phyloP scores from a whole-genome alignment of 2,888 invertebrate species.

The Drosophila flavopinicola region DNA sequence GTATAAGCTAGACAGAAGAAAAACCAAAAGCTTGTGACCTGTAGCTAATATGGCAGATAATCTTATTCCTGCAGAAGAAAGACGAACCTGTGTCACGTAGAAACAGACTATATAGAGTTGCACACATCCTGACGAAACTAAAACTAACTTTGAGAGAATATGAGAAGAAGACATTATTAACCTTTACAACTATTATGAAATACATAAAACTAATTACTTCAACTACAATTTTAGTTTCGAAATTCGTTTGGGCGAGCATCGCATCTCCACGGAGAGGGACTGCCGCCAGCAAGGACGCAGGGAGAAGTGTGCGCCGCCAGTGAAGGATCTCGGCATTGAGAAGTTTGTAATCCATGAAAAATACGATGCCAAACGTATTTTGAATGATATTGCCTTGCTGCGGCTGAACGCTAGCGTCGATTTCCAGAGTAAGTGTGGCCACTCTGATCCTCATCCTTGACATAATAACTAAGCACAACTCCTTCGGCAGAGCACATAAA shows the following conservation, averaged over 20 bases:
- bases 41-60: no score
- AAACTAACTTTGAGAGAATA: background rate
- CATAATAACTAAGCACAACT: background rate
- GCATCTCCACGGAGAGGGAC: slow-evolving; percentile 66
- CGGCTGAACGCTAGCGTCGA: slow-evolving; percentile 60
- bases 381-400: slow-evolving; percentile 74
- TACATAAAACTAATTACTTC: no score
- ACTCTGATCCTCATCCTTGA: no score
- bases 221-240: slow-evolving; percentile 38
- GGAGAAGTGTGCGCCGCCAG: slow-evolving; percentile 69
- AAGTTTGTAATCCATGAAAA: slow-evolving; percentile 63
- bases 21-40: no score
- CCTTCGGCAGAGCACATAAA: slow-evolving; percentile 61
- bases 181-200: no score
- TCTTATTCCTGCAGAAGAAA: no score
- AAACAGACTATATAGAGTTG: no score
- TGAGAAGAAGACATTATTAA: no score
- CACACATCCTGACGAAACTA: no score
- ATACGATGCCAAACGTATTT: slow-evolving; percentile 46
- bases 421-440: slow-evolving; percentile 63
- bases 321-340: slow-evolving; percentile 68
- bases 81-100: no score
- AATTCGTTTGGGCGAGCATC: slow-evolving; percentile 76
- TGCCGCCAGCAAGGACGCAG: slow-evolving; percentile 65
- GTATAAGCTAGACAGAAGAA: slow-evolving; percentile 8